Base-by-base conservation (phyloP, 2,797 vertebrate genomes). In the Denticeps clupeoides region DNA sequence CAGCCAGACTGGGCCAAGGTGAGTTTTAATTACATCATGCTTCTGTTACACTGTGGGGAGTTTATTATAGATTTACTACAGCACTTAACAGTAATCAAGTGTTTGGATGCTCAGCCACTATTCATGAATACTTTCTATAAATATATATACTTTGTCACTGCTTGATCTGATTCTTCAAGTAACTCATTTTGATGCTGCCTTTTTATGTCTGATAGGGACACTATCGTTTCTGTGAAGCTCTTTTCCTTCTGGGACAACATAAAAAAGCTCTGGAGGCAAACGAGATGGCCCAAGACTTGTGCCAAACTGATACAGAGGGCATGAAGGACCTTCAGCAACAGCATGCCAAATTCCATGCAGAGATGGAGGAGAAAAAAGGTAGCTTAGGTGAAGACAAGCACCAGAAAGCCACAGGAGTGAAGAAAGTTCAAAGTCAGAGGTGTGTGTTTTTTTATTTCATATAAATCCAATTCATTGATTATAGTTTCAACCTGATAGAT, bases 1-100 rank as follows among this genome's bases (percentile, higher is more conserved):
- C 76, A 90, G 50, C 86, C 82, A 8, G 60, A 60, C 2, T 97
- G 91, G 91, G 74, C 87, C 22, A 98, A 98, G 91, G 94, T 97
- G 78, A 45, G 59, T 45, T 29, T 45, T 5, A 26, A 15, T 40
- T 37, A 18, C 7, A 27, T 10, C 9, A 24, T 13, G 7, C 4
- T 9, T 13, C 9, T n/a, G 7, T 9, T 15, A 38, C n/a, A 7
- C 8, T n/a, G 25, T 25, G 43, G 12, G 8, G 10, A 6, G n/a
- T 46, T 47, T 26, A 35, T 16, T 24, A n/a, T 2, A 41, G 7
- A 15, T 13, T 32, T 11, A 6, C 15, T 3, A 10, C 22, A 11
- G 22, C 23, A 24, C 8, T 23, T 18, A 4, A 16, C 15, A 8
- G 42, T 26, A 19, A 9, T 41, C 21, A 2, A 3, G 4, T 41